These are phyloP conservation scores for Oryzias melastigma DNA, from an alignment of 2,113 vertebrate genomes.

Conservation along the genomic window DNA sequence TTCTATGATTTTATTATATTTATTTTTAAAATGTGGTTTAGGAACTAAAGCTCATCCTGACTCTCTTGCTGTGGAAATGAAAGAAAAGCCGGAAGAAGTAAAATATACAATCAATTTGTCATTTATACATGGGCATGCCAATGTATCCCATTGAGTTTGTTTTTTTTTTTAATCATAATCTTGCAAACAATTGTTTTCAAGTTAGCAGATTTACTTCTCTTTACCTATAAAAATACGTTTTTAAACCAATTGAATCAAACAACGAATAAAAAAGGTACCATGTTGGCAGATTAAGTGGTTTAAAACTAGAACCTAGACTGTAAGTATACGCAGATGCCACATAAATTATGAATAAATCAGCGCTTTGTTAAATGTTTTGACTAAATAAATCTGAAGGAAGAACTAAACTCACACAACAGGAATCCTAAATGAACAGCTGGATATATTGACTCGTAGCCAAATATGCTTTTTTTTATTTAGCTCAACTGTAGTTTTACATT, in stretches of 20 bases:
- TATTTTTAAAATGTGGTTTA: not conserved
- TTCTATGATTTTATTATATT: not conserved
- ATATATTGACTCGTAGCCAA: too few relatives aligned
- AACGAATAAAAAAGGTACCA: not conserved
- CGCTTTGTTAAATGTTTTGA: not conserved
- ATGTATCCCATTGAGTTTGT: too few relatives aligned
- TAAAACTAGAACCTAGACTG: not conserved
- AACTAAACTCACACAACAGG: not conserved
- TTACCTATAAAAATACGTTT: too few relatives aligned
- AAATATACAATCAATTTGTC: not conserved
- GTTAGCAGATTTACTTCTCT: too few relatives aligned
- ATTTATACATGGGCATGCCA: not conserved
- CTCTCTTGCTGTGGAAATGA: not conserved
- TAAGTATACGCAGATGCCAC: too few relatives aligned
- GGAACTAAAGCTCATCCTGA: not conserved
- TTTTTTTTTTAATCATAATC: too few relatives aligned
- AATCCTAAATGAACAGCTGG: not conserved
- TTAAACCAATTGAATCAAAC: slow-evolving; percentile 3
- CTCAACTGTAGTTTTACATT: too few relatives aligned
- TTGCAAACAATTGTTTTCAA: too few relatives aligned
- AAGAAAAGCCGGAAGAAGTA: not conserved
- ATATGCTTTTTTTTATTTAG: too few relatives aligned
- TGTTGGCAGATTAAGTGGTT: not conserved
- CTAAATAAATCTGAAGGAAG: not conserved
- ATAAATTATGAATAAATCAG: not conserved